These are phyloP conservation scores for Origma solitaria DNA, from an alignment of 2,113 vertebrate genomes.

Conservation along the genomic window DNA sequence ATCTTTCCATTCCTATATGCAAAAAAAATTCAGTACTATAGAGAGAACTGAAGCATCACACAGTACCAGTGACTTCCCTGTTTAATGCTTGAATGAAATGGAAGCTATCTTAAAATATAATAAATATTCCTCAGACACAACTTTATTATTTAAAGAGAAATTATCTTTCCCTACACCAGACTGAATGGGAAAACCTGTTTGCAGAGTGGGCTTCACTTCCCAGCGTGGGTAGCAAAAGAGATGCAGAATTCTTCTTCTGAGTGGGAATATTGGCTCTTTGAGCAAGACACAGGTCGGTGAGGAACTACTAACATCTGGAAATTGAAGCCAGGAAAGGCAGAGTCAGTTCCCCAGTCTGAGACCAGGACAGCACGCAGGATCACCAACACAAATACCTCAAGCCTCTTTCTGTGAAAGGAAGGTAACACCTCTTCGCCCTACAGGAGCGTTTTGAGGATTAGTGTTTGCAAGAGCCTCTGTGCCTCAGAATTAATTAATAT, in stretches of 20 bases:
- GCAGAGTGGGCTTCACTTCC: neutral
- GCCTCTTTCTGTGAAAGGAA: neutral
- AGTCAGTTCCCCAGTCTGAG: neutral
- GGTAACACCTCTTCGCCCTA: neutral
- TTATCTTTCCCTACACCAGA: neutral
- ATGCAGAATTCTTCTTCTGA: neutral
- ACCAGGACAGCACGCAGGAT: rapidly evolving
- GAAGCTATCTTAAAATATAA: neutral
- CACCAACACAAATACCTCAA: neutral
- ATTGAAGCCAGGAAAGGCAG: neutral
- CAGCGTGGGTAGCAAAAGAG: neutral
- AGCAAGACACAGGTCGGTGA: neutral
- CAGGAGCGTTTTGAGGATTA: neutral
- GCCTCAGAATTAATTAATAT: neutral
- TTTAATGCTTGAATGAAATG: neutral
- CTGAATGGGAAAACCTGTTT: neutral
- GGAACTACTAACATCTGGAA: neutral
- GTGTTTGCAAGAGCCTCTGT: neutral
- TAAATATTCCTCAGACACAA: neutral
- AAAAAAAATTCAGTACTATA: neutral
- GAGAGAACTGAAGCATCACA: neutral
- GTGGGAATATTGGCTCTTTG: neutral
- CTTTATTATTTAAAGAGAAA: neutral
- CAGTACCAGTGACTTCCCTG: neutral
- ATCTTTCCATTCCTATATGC: neutral